Conservation (phyloP, 2,888 invertebrate species). For the Amblyjoppa fuscipennis region DNA sequence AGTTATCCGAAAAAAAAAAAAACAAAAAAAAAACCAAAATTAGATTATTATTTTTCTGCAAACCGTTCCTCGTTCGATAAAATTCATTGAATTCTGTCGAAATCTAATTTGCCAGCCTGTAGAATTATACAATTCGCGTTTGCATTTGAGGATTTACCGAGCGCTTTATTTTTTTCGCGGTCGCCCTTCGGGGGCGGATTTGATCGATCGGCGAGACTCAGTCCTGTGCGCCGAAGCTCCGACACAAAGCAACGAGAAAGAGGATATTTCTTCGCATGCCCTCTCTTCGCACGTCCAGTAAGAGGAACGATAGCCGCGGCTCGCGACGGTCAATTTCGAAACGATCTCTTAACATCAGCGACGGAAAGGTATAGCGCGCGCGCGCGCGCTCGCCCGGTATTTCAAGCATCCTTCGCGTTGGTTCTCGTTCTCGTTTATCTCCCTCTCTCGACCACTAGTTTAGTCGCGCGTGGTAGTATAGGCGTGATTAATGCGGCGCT, state of each 20-base stretch:
- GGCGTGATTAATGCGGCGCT: slow-evolving; percentile 39
- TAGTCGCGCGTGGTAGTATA: slow-evolving; percentile 22
- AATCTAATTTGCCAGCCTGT: background rate
- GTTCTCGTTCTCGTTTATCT: slow-evolving; percentile 23
- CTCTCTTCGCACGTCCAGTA: background rate
- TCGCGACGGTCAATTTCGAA: background rate
- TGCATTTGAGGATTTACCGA: background rate
- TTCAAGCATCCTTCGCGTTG: slow-evolving; percentile 8
- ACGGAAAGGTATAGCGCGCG: background rate
- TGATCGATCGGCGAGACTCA: background rate
- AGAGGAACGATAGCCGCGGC: background rate
- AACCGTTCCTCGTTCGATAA: background rate
- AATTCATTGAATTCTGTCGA: background rate
- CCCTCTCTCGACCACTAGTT: background rate
- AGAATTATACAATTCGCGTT: background rate
- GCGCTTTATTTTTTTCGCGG: background rate
- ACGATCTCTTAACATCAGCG: background rate
- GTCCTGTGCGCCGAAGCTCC: background rate
- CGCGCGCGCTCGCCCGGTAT: slow-evolving; percentile 1
- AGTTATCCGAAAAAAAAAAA: background rate
- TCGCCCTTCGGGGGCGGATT: background rate
- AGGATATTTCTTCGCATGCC: background rate
- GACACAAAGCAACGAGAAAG: background rate
- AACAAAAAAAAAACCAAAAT: background rate
- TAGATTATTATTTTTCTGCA: background rate